These are phyloP conservation scores for Brachypodius melanocephalos DNA, from an alignment of 2,113 vertebrate genomes.

Conservation along the genomic window DNA sequence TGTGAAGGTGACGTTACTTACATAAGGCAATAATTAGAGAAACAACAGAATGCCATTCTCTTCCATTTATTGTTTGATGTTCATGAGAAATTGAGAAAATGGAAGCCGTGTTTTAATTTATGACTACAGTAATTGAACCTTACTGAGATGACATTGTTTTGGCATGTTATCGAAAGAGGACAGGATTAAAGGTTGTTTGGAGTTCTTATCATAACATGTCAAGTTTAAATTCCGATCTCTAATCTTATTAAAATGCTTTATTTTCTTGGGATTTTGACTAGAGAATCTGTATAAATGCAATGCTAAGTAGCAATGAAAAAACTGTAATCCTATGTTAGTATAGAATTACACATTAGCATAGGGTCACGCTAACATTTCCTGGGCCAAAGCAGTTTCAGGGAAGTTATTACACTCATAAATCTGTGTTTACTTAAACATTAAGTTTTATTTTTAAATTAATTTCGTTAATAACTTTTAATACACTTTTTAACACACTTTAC, in stretches of 20 bases:
- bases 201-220: background rate
- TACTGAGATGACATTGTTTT: background rate
- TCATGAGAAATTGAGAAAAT: background rate
- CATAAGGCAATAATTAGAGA: background rate
- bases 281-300: background rate
- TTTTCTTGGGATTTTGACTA: background rate
- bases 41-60: background rate
- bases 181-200: background rate
- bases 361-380: background rate
- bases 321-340: accelerated
- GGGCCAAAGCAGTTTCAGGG: background rate
- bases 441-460: background rate
- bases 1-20: background rate
- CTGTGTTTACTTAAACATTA: background rate
- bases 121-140: background rate
- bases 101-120: background rate
- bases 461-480: background rate
- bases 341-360: background rate
- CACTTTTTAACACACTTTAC: background rate
- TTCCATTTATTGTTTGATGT: background rate
- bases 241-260: background rate
- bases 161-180: background rate
- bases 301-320: background rate
- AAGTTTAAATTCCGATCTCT: background rate
- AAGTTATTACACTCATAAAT: background rate